phyloP scores from a whole-genome alignment of 2,888 invertebrate genomes.

The Scaptodrosophila latifasciaeformis region DNA sequence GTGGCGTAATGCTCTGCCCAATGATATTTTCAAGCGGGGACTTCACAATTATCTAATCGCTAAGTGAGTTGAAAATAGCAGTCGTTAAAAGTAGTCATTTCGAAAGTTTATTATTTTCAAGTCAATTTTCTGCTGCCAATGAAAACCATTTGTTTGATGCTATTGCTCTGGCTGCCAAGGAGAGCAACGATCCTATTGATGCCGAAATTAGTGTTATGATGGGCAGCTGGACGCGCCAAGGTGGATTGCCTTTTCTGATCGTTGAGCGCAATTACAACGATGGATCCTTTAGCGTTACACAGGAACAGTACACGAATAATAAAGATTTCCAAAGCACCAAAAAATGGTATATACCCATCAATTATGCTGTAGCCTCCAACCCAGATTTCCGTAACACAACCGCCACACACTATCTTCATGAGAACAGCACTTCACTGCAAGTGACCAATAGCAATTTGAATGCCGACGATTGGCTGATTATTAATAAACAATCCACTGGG shows the following conservation, averaged over 20 bases:
- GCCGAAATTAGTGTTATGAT: slow-evolving; percentile 79
- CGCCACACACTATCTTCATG: slow-evolving; percentile 59
- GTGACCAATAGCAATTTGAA: slow-evolving; percentile 20
- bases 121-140: slow-evolving; percentile 56
- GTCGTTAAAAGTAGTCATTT: too few relatives aligned
- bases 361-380: slow-evolving; percentile 54
- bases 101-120: slow-evolving; percentile 14
- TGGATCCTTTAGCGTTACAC: slow-evolving; percentile 77
- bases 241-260: slow-evolving; percentile 79
- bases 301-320: slow-evolving; percentile 69
- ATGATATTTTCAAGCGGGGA: slow-evolving; percentile 66
- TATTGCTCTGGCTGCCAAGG: slow-evolving; percentile 56
- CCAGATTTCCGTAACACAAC: slow-evolving; percentile 68
- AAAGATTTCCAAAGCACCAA: slow-evolving; percentile 27
- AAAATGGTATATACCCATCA: slow-evolving; percentile 70
- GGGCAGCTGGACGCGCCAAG: slow-evolving; percentile 79
- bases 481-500: slow-evolving; percentile 72
- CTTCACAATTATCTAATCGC: slow-evolving; percentile 63
- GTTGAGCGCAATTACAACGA: slow-evolving; percentile 76
- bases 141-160: slow-evolving; percentile 63
- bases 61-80: slow-evolving; percentile 52
- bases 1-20: slow-evolving; percentile 70
- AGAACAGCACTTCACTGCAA: slow-evolving; percentile 10
- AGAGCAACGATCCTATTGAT: slow-evolving; percentile 39
- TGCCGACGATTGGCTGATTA: slow-evolving; percentile 65